Base-by-base conservation (phyloP, 2,797 vertebrate genomes). In the Hydrolagus colliei region DNA sequence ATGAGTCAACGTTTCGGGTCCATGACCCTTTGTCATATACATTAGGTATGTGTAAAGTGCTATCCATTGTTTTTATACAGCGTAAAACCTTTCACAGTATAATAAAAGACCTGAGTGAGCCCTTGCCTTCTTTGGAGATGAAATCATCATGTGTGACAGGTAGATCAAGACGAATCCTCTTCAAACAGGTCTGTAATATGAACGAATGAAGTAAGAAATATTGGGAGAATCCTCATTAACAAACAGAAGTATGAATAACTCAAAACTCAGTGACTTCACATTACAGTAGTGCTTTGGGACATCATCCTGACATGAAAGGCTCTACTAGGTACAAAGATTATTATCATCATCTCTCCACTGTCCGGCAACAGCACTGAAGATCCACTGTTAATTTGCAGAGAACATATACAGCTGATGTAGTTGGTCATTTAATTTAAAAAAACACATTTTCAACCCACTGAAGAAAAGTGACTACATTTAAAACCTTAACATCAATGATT, bases 141-240 rank as follows among this genome's bases (percentile, higher is more conserved):
- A 94, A 98, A 87, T 98, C 97, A 73, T 98, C 95, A 9, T 96
- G 95, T 67, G 93, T 89, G 90, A 98, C 89, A 12, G 97, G 97
- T 90, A 99, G 95, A 91, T 99, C 97, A 87, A 98, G 93, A 78
- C 98, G 94, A 87, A 99, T 99, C 90, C 95, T 91, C 90, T 98
- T 99, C 18, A 99, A 94, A 91, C 97, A 99, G 1, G 96, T 98
- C 98, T 99, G 89, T 86, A 90, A 91, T 87, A 4, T 16, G 32
- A 86, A 86, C 61, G 61, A 3, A 11, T 41, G 10, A 3, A 18
- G 14, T 68, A 71, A 20, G 18, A 73, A 86, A 73, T 72, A 52
- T 52, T 22, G 67, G 65, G 12, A 85, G 3, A 62, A 65, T 72
- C 6, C 41, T 52, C 41, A 27, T 41, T 27, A 62, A 27, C 20